Conservation (phyloP, 2,113 vertebrate species). For the Anthoscopus minutus region DNA sequence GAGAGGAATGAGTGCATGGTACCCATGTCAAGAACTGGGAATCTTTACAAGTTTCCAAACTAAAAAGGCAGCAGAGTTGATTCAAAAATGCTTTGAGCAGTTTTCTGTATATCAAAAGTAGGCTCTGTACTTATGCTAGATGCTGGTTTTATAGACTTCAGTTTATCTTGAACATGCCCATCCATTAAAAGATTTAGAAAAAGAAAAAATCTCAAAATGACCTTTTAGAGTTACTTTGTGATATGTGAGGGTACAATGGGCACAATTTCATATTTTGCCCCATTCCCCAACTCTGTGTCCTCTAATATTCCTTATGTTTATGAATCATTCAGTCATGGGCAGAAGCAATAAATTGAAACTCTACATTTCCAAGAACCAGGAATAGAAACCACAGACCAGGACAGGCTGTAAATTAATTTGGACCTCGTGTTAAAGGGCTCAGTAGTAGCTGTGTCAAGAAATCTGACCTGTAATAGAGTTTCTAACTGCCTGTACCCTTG, state of each 20-base stretch:
- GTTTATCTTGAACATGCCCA: background rate
- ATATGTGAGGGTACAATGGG: background rate
- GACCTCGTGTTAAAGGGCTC: background rate
- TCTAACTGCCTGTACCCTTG: background rate
- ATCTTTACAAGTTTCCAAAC: background rate
- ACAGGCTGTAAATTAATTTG: background rate
- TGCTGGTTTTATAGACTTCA: background rate
- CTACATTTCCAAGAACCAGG: background rate
- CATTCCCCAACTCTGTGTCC: fast-evolving
- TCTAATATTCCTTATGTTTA: background rate
- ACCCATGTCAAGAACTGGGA: background rate
- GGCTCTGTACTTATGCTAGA: background rate
- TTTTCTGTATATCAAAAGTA: background rate
- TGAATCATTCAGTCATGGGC: background rate
- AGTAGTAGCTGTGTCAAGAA: background rate
- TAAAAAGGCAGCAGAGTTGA: background rate
- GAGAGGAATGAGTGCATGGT: background rate
- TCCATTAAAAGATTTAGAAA: background rate
- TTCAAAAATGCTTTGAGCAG: background rate
- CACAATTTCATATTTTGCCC: background rate
- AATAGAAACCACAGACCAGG: background rate
- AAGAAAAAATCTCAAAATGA: background rate
- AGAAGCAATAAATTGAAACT: background rate
- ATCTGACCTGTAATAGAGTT: background rate
- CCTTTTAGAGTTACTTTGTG: background rate